phyloP scores from a whole-genome alignment of 2,113 vertebrate genomes.

The Cebus imitator region DNA sequence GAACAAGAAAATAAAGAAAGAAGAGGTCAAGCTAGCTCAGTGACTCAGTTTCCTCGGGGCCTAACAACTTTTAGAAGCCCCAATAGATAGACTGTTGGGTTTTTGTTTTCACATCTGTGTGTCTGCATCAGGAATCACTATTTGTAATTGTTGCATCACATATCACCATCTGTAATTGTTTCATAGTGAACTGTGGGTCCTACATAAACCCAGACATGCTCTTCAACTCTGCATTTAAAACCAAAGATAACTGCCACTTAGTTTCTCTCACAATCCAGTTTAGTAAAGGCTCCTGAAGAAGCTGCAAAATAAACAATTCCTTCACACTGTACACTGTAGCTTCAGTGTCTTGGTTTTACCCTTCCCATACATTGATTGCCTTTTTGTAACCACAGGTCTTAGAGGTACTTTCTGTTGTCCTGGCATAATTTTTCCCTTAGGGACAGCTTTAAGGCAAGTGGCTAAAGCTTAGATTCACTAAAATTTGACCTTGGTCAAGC shows the following conservation, averaged over 20 bases:
- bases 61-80: background rate
- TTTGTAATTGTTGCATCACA: no score
- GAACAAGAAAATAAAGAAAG: no score
- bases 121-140: background rate
- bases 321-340: background rate
- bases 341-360: background rate
- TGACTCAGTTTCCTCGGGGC: background rate
- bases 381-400: background rate
- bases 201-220: background rate
- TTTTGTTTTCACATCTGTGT: background rate
- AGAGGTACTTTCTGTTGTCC: background rate
- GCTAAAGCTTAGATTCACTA: background rate
- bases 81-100: background rate
- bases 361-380: background rate
- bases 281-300: background rate
- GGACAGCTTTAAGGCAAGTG: background rate
- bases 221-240: background rate
- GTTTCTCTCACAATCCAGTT: background rate
- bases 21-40: no score
- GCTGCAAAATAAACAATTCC: background rate
- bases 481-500: background rate
- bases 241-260: background rate
- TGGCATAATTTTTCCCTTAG: background rate
- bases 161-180: background rate
- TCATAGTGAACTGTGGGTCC: background rate